Evolutionary conservation across 2,113 vertebrate genomes (phyloP).

Genomic region (Cervus canadensis): DNA sequence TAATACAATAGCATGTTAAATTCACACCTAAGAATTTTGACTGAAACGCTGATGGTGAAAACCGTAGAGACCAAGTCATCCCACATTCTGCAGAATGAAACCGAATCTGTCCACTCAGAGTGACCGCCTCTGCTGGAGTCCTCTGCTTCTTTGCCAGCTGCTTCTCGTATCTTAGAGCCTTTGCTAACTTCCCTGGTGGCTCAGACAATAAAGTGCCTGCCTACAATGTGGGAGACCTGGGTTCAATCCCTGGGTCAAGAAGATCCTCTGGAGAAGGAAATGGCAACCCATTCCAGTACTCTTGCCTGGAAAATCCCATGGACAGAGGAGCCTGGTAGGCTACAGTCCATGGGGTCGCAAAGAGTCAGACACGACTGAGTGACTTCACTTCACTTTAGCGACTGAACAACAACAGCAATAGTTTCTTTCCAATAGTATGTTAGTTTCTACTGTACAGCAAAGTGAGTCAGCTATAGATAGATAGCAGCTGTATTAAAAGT

Average conservation of each 20-base stretch:
- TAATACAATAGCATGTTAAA: background rate
- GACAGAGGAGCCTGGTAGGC: too few species aligned
- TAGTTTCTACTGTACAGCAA: background rate
- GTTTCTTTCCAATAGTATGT: background rate
- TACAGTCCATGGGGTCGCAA: too few species aligned
- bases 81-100: background rate
- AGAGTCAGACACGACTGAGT: rapidly evolving
- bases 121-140: background rate
- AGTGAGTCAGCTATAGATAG: background rate
- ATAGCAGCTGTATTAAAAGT: background rate
- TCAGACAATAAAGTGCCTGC: too few species aligned
- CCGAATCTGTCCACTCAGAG: background rate
- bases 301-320: too few species aligned
- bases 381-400: too few species aligned
- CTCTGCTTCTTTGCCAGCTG: background rate
- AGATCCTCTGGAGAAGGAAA: too few species aligned
- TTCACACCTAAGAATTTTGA: background rate
- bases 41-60: background rate
- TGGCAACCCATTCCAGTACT: too few species aligned
- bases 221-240: too few species aligned
- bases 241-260: too few species aligned
- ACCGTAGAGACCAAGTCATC: background rate
- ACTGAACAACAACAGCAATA: background rate
- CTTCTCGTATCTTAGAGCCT: background rate
- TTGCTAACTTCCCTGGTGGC: background rate